phyloP scores from a whole-genome alignment of 1,140 invertebrate species.

The Oscheius sp. region DNA sequence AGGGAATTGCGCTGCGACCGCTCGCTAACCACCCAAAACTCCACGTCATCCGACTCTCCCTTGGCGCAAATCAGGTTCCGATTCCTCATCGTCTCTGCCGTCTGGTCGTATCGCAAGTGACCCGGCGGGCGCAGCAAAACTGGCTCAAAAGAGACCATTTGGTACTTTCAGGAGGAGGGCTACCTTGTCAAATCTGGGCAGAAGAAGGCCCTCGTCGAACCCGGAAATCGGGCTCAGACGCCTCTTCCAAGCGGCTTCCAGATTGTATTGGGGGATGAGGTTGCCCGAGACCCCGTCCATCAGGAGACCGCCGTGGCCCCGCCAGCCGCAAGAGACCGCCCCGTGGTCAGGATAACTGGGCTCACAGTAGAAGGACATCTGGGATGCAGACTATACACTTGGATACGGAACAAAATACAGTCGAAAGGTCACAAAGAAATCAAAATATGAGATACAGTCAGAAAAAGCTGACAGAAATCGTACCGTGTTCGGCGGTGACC shows the following conservation, averaged over 20 bases:
- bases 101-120: conserved; percentile 6
- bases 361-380: conserved; percentile 12
- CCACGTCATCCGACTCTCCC: not conserved
- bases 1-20: conserved; percentile 16
- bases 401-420: not conserved
- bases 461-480: not conserved
- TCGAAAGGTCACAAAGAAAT: not conserved
- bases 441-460: conserved; percentile 12
- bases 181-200: not conserved
- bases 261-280: conserved; percentile 30
- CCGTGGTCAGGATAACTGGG: conserved; percentile 14
- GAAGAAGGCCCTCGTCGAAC: not conserved
- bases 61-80: not conserved
- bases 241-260: conserved; percentile 17
- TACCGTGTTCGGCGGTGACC: conserved; percentile 17
- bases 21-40: conserved; percentile 28
- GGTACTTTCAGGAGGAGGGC: no score
- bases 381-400: not conserved
- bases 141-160: not conserved
- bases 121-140: conserved; percentile 4
- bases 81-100: not conserved
- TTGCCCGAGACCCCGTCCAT: not conserved
- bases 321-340: not conserved
- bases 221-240: not conserved
- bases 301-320: conserved; percentile 17